Percentiles rank a stretch among this genome's conserved stretches.
phyloP scores from a whole-genome alignment of 2,888 invertebrate genomes.

The Xanthorhoe designata region DNA sequence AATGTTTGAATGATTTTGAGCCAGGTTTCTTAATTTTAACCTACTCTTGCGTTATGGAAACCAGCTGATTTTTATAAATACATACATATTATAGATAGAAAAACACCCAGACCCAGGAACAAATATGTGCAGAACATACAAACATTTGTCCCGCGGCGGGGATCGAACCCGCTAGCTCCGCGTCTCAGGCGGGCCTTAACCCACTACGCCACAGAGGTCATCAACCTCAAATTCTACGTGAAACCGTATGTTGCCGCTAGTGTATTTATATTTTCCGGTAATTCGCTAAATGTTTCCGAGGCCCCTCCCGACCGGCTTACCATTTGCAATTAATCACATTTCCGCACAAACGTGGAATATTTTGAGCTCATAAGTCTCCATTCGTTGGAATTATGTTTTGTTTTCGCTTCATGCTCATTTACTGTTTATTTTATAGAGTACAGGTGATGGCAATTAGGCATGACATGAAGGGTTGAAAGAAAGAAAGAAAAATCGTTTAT shows the following conservation, averaged over 20 bases:
- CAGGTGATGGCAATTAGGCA: background rate
- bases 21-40: too few species aligned
- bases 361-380: slow-evolving; percentile 21
- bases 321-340: slow-evolving; percentile 27
- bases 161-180: too few species aligned
- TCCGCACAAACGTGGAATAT: slow-evolving; percentile 18
- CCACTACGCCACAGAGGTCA: background rate
- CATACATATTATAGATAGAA: too few species aligned
- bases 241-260: background rate
- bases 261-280: slow-evolving; percentile 16
- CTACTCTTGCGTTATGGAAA: too few species aligned
- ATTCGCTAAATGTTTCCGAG: slow-evolving; percentile 15
- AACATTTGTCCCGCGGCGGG: too few species aligned
- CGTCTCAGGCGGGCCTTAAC: too few species aligned
- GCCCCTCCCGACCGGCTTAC: slow-evolving; percentile 17
- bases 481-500: too few species aligned
- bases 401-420: slow-evolving; percentile 2
- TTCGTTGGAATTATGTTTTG: slow-evolving; percentile 12
- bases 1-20: too few species aligned
- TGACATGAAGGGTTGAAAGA: too few species aligned
- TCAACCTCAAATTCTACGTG: background rate
- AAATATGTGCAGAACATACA: too few species aligned
- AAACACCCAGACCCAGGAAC: too few species aligned
- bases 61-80: too few species aligned
- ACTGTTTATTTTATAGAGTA: background rate